Evolutionary conservation across 2,797 vertebrate genomes (phyloP).

Genomic region (Hozukius guyotensis): DNA sequence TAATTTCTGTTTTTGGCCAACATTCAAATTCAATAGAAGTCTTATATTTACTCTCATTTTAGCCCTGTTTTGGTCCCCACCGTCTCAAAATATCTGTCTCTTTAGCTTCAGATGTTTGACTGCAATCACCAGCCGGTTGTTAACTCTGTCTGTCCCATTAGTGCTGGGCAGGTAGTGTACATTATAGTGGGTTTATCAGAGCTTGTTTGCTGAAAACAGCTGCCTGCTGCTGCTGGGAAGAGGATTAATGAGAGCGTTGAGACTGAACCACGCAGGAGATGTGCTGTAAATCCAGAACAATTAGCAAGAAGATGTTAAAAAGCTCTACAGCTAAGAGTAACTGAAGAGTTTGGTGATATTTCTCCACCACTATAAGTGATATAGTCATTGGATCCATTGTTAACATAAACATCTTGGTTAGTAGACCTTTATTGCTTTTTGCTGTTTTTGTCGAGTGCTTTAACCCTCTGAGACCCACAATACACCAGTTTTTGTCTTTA

Average conservation of each 20-base stretch:
- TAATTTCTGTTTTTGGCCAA: not conserved
- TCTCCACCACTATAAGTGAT: not conserved
- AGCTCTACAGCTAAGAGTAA: not conserved
- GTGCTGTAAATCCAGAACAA: not conserved
- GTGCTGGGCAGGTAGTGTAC: not conserved
- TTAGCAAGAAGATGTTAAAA: not conserved
- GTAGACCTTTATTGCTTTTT: not conserved
- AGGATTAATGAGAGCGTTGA: slow-evolving; percentile 10
- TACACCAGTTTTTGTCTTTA: too few relatives aligned
- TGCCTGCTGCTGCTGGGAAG: slow-evolving; percentile 3
- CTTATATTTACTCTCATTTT: not conserved
- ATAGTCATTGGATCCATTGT: not conserved
- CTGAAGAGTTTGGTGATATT: not conserved
- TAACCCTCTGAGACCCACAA: not conserved
- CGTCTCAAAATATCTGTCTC: not conserved
- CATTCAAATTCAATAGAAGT: not conserved
- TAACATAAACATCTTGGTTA: not conserved
- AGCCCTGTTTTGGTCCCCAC: not conserved
- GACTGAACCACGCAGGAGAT: not conserved
- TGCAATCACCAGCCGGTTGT: not conserved
- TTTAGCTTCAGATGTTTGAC: not conserved
- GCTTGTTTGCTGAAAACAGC: not conserved
- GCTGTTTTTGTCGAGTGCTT: not conserved
- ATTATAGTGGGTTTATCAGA: not conserved
- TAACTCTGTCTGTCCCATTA: not conserved